Evolutionary conservation across 2,797 vertebrate species (phyloP).

Genomic region (Sandelia bainsii): DNA sequence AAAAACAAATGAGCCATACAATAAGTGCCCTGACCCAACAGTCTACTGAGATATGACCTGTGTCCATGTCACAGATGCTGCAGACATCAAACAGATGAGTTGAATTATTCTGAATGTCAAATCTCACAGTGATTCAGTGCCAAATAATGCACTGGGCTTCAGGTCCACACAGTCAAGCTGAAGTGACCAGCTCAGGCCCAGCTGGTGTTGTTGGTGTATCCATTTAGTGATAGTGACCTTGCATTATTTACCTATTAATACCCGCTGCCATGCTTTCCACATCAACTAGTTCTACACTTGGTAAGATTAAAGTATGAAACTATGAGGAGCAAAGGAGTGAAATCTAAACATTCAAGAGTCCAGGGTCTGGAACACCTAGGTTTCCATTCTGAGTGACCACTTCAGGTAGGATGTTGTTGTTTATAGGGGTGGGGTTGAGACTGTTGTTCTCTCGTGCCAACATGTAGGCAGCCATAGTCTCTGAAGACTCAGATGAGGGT

Average conservation of each 20-base stretch:
- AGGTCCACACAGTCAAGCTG: slow-evolving; percentile 50
- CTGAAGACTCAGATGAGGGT: slow-evolving; percentile 88
- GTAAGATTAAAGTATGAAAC: slow-evolving; percentile 51
- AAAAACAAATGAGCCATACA: slow-evolving; percentile 65
- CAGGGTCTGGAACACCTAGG: slow-evolving; percentile 84
- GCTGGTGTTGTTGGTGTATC: slow-evolving; percentile 54
- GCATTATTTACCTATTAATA: slow-evolving; percentile 47
- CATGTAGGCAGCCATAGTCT: slow-evolving; percentile 85
- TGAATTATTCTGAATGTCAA: slow-evolving; percentile 68
- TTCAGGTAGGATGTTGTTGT: slow-evolving; percentile 85
- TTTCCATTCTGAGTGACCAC: slow-evolving; percentile 88
- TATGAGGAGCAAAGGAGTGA: slow-evolving; percentile 52
- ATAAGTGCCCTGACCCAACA: slow-evolving; percentile 62
- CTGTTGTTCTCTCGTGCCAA: slow-evolving; percentile 85
- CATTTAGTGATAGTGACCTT: slow-evolving; percentile 51
- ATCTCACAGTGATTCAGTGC: slow-evolving; percentile 84
- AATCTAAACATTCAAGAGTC: slow-evolving; percentile 86
- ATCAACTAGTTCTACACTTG: slow-evolving; percentile 60
- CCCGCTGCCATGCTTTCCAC: slow-evolving; percentile 58
- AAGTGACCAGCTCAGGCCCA: slow-evolving; percentile 53
- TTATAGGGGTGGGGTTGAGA: slow-evolving; percentile 77
- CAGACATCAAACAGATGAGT: slow-evolving; percentile 71
- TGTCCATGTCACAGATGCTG: slow-evolving; percentile 63
- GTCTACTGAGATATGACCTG: slow-evolving; percentile 44
- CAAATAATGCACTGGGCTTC: slow-evolving; percentile 56